Conservation (phyloP, 2,797 vertebrate genomes). For the Sebastes baramenuke region DNA sequence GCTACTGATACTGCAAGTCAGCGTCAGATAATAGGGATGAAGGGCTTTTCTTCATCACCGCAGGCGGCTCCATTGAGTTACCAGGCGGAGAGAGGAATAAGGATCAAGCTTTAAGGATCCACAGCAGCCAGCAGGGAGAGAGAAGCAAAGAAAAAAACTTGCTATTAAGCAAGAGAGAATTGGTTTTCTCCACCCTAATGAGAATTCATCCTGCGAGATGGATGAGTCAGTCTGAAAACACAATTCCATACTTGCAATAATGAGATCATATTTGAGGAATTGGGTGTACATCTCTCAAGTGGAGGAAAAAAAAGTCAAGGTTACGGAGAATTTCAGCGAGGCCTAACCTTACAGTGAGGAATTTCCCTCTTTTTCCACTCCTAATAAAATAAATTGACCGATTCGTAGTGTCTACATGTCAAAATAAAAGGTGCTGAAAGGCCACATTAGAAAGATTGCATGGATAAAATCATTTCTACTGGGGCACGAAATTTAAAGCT, state of each 20-base stretch:
- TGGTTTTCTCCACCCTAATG: constrained; percentile 72
- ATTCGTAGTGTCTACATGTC: neutral
- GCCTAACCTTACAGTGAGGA: constrained; percentile 21
- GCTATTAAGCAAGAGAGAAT: constrained; percentile 71
- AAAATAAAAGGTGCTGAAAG: neutral
- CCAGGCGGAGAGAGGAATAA: constrained; percentile 42
- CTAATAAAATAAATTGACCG: constrained; percentile 36
- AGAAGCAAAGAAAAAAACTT: constrained; percentile 15
- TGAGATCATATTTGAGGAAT: constrained; percentile 75
- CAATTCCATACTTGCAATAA: constrained; percentile 68
- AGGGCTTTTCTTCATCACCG: constrained; percentile 46
- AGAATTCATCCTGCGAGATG: constrained; percentile 69
- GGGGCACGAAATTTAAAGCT: neutral
- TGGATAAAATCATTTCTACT: neutral
- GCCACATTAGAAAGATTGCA: neutral
- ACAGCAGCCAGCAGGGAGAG: constrained; percentile 52
- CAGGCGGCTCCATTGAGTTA: constrained; percentile 50
- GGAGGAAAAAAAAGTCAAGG: constrained; percentile 30
- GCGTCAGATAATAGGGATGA: constrained; percentile 61
- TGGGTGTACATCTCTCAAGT: constrained; percentile 42
- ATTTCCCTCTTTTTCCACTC: constrained; percentile 12
- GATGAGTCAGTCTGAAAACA: constrained; percentile 72
- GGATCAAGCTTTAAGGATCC: constrained; percentile 32
- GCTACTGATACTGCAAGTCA: constrained; percentile 35
- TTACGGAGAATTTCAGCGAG: constrained; percentile 18